Evolutionary conservation across 2,113 vertebrate genomes (phyloP).

Genomic region (Scalopus aquaticus): DNA sequence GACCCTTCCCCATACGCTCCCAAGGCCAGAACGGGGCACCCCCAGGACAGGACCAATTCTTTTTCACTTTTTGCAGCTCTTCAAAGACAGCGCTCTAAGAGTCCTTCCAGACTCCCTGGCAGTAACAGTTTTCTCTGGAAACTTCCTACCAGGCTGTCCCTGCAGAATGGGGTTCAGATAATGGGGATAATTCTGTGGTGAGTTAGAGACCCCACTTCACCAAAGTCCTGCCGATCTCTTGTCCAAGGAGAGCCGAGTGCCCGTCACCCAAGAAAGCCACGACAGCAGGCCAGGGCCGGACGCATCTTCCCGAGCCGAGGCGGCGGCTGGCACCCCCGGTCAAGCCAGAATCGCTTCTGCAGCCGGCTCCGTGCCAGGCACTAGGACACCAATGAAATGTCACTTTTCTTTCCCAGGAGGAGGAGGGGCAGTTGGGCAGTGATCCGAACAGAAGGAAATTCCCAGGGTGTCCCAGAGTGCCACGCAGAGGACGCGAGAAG

Average conservation of each 20-base stretch:
- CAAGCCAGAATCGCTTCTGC: background rate
- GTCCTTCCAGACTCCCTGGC: background rate
- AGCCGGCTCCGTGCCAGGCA: background rate
- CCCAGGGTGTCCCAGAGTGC: conserved; percentile 1
- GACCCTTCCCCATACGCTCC: background rate
- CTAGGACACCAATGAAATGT: background rate
- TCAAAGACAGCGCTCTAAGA: background rate
- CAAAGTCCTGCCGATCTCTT: background rate
- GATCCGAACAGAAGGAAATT: conserved; percentile 28
- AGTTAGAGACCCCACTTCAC: background rate
- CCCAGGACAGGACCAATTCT: background rate
- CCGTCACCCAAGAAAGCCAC: background rate
- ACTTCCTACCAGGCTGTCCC: background rate
- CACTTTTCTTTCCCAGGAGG: background rate
- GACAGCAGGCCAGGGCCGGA: background rate
- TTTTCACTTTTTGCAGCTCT: background rate
- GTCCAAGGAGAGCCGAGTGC: background rate
- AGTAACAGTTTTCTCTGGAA: background rate
- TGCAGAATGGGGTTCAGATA: background rate
- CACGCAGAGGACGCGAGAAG: conserved; percentile 19
- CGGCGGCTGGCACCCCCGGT: no score
- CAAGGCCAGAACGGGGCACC: background rate
- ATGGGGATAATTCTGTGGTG: background rate
- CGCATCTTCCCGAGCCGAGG: background rate
- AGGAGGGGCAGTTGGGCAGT: conserved; percentile 35